Evolutionary conservation across 2,113 vertebrate genomes (phyloP).

Genomic region (Corythornis madagascariensis): DNA sequence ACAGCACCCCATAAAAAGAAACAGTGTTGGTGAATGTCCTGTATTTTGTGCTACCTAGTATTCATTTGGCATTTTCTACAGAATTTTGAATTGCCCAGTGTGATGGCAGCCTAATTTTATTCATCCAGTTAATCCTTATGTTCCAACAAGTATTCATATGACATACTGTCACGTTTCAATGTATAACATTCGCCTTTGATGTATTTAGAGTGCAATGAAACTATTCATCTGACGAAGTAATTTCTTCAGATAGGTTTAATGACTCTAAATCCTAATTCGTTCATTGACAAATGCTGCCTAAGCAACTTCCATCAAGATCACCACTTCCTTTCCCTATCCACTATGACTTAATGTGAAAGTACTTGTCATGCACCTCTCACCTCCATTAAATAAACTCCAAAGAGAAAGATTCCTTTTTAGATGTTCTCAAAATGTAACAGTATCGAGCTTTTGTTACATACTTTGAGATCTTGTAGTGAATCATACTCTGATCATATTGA

Average conservation of each 20-base stretch:
- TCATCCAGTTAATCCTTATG: not conserved
- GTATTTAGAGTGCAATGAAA: not conserved
- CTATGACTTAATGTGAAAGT: not conserved
- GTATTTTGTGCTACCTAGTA: not conserved
- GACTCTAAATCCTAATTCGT: not conserved
- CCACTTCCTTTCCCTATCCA: not conserved
- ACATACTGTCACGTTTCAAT: not conserved
- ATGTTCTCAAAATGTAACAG: not conserved
- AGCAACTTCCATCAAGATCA: not conserved
- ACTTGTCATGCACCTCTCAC: rapidly evolving
- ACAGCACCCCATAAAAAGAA: not conserved
- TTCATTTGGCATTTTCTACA: not conserved
- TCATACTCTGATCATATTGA: not conserved
- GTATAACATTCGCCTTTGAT: not conserved
- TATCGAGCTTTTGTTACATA: not conserved
- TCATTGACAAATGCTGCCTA: not conserved
- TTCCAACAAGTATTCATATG: not conserved
- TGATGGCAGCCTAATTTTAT: not conserved
- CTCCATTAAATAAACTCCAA: not conserved
- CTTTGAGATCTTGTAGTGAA: not conserved
- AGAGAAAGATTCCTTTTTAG: not conserved
- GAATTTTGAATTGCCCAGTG: not conserved
- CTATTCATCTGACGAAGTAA: not conserved
- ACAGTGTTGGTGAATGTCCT: not conserved
- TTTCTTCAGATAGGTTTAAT: not conserved